Percentiles rank a stretch among this genome's conserved stretches.
Conservation (phyloP, 2,797 vertebrate species). For the Phrynocephalus forsythii region DNA sequence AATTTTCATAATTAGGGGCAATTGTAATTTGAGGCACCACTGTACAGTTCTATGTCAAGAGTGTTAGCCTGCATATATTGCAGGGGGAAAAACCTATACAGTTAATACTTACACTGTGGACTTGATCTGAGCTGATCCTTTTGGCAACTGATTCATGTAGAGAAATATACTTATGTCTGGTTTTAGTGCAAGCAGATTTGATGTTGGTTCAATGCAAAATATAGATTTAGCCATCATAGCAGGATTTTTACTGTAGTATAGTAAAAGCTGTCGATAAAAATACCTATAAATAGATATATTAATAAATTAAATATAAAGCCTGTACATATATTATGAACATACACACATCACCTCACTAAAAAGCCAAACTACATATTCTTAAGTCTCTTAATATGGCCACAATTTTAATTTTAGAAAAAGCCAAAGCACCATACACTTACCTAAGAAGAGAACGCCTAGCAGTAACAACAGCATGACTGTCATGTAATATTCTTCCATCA, state of each 20-base stretch:
- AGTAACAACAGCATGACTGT: constrained; percentile 89
- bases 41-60: too few relatives aligned
- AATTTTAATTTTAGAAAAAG: background rate
- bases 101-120: constrained; percentile 81
- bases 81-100: too few relatives aligned
- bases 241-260: constrained; percentile 89
- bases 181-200: constrained; percentile 86
- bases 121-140: constrained; percentile 89
- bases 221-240: constrained; percentile 85
- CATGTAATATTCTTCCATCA: constrained; percentile 87
- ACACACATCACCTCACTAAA: background rate
- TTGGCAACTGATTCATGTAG: constrained; percentile 92
- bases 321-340: background rate
- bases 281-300: constrained; percentile 81
- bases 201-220: constrained; percentile 83
- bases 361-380: background rate
- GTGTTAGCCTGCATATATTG: too few relatives aligned
- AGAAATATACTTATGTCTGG: constrained; percentile 84
- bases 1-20: too few relatives aligned
- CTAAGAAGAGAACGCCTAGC: constrained; percentile 93
- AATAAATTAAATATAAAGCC: background rate
- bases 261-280: constrained; percentile 90
- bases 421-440: constrained; percentile 68
- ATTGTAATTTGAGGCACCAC: too few relatives aligned
- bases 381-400: background rate